Conservation (phyloP, 2,113 vertebrate genomes). For the Himantopus leucocephalus region DNA sequence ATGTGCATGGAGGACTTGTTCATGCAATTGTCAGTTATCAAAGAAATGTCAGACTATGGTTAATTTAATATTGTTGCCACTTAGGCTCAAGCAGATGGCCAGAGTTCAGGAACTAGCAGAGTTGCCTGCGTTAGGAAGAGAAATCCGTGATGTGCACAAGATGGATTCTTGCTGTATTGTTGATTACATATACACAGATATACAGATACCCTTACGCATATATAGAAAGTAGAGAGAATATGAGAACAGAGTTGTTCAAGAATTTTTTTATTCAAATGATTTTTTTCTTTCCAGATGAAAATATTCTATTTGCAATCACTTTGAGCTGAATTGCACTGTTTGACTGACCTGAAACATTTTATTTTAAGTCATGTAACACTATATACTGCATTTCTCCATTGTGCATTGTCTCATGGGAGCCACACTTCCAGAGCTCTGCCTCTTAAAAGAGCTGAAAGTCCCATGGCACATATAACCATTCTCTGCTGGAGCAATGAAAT, state of each 20-base stretch:
- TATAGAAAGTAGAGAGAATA: not conserved
- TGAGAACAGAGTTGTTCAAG: not conserved
- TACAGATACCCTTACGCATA: not conserved
- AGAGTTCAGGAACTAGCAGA: not conserved
- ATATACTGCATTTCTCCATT: not conserved
- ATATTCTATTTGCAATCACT: not conserved
- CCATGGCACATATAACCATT: not conserved
- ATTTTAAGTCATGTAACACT: not conserved
- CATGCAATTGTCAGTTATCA: conserved; percentile 22
- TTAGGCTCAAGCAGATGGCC: not conserved
- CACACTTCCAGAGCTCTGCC: not conserved
- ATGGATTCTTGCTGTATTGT: not conserved
- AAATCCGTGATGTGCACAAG: not conserved
- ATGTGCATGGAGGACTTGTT: not conserved
- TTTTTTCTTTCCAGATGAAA: not conserved
- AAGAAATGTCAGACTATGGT: not conserved
- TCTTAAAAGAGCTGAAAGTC: not conserved
- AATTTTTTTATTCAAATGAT: not conserved
- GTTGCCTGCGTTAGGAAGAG: not conserved
- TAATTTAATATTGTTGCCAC: conserved; percentile 18
- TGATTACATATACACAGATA: not conserved
- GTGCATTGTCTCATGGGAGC: not conserved
- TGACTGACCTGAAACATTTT: not conserved
- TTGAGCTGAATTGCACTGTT: not conserved
- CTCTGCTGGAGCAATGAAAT: not conserved